Conservation (phyloP, 1,140 invertebrate genomes). For the Euglossa dilemma region DNA sequence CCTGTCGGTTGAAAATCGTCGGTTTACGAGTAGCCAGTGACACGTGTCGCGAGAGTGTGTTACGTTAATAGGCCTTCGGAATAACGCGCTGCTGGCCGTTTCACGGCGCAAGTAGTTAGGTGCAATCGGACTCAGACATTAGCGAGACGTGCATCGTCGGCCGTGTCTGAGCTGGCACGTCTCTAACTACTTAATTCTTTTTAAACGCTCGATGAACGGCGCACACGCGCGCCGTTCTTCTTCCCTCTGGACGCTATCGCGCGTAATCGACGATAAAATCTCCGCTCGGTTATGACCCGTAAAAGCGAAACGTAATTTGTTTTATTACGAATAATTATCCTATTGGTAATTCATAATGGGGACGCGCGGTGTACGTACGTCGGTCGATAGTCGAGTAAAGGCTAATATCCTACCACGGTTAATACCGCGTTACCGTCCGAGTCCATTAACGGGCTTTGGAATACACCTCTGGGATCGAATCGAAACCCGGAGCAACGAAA, state of each 20-base stretch:
- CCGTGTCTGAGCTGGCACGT: constrained; percentile 39
- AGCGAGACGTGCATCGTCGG: constrained; percentile 32
- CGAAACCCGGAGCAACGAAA: no score
- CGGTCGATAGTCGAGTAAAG: neutral
- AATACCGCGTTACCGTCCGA: neutral
- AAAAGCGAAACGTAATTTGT: neutral
- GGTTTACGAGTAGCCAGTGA: neutral
- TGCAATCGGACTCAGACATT: constrained; percentile 47
- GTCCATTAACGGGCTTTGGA: no score
- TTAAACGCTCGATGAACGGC: constrained; percentile 6
- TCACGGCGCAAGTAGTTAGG: constrained; percentile 49
- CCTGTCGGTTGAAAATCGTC: constrained; percentile 21
- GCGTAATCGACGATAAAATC: constrained; percentile 9
- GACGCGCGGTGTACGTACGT: neutral
- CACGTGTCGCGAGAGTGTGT: constrained; percentile 12
- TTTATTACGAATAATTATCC: constrained; percentile 27
- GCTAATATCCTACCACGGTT: neutral
- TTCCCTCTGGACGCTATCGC: neutral
- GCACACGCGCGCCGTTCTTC: neutral
- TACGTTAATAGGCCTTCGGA: constrained; percentile 36
- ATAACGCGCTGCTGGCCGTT: constrained; percentile 12
- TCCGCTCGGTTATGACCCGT: neutral
- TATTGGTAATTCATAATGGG: neutral
- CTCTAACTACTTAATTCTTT: constrained; percentile 52
- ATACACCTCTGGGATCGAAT: no score